These are phyloP conservation scores for Drosophila rhopaloa DNA, from an alignment of 1,140 invertebrate genomes.

Conservation along the genomic window DNA sequence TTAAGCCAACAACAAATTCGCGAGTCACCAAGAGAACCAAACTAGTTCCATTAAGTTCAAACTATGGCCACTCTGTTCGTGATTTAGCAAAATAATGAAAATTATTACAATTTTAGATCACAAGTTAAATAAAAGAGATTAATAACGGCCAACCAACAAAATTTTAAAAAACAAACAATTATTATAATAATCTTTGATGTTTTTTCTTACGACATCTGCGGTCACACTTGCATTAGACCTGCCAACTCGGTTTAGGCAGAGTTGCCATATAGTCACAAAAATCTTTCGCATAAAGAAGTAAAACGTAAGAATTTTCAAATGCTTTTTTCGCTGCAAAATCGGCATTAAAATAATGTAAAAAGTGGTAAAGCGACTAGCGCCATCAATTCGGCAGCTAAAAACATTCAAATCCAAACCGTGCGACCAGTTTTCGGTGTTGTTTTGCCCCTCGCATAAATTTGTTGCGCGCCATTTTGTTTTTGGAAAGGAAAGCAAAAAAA, in stretches of 20 bases:
- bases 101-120: too few species aligned
- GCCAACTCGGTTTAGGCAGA: not conserved
- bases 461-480: conserved; percentile 78
- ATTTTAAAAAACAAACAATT: not conserved
- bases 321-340: conserved; percentile 51
- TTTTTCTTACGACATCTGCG: not conserved
- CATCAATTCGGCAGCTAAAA: not conserved
- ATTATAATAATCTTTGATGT: not conserved
- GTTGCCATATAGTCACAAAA: conserved; percentile 14
- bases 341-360: conserved; percentile 34
- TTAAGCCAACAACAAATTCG: conserved; percentile 29
- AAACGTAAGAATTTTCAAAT: conserved; percentile 74
- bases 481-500: conserved; percentile 49
- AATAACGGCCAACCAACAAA: not conserved
- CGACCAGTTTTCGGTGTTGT: conserved; percentile 37
- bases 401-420: conserved; percentile 1
- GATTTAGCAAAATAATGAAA: not conserved
- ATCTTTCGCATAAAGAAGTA: conserved; percentile 58
- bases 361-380: conserved; percentile 15
- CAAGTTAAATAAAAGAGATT: too few species aligned
- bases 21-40: conserved; percentile 15
- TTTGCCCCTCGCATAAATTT: conserved; percentile 57
- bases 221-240: not conserved
- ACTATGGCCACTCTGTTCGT: not conserved
- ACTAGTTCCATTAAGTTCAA: not conserved